These are phyloP conservation scores for Cistogaster globosa DNA, from an alignment of 2,888 invertebrate species.

Conservation along the genomic window DNA sequence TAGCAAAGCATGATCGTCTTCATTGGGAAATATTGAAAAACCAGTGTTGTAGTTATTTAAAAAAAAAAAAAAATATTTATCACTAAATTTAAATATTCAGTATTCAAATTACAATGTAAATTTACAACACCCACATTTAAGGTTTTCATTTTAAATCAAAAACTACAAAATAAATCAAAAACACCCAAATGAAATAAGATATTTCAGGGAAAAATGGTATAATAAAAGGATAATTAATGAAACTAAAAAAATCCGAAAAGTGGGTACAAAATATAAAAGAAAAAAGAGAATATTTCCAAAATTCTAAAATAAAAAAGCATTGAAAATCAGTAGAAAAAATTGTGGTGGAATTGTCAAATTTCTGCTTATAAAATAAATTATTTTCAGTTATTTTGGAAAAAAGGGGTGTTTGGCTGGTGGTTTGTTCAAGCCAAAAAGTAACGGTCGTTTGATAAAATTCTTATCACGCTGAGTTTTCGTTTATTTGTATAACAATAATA, in stretches of 20 bases:
- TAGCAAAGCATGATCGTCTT: no score
- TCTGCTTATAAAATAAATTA: constrained; percentile 5
- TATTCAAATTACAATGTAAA: constrained; percentile 22
- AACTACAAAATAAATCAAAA: constrained; percentile 6
- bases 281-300: no score
- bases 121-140: constrained; percentile 29
- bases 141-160: neutral
- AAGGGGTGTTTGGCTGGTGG: constrained; percentile 42
- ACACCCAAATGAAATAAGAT: constrained; percentile 29
- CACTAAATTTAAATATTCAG: neutral
- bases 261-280: no score
- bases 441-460: constrained; percentile 68
- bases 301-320: neutral
- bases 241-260: no score
- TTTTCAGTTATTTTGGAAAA: constrained; percentile 4
- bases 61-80: no score
- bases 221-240: no score
- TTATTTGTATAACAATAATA: constrained; percentile 42
- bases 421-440: constrained; percentile 60
- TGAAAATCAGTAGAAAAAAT: neutral
- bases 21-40: no score
- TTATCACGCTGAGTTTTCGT: constrained; percentile 23
- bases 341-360: constrained; percentile 33
- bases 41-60: no score
- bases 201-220: constrained; percentile 18